Conservation (phyloP, 2,797 vertebrate genomes). For the Centroberyx gerrardi region DNA sequence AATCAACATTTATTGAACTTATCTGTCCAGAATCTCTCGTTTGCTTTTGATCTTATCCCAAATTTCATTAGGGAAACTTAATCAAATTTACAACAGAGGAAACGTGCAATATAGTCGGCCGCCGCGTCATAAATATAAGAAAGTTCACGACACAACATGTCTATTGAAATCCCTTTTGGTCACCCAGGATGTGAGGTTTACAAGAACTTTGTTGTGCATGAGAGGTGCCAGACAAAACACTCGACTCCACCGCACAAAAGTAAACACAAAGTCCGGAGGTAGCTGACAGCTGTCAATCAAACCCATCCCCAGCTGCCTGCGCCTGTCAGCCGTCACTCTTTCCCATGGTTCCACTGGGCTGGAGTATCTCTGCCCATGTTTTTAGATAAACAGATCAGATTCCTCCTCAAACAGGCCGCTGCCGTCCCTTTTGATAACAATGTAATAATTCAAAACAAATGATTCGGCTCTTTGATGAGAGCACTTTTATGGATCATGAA, state of each 20-base stretch:
- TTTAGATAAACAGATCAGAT: slow-evolving; percentile 99
- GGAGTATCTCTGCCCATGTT: slow-evolving; percentile 89
- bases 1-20: slow-evolving; percentile 81
- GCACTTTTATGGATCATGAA: slow-evolving; percentile 98
- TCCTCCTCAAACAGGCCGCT: slow-evolving; percentile 98
- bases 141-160: slow-evolving; percentile 18
- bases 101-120: slow-evolving; percentile 46
- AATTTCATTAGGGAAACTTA: slow-evolving; percentile 80
- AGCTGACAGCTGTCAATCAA: slow-evolving; percentile 94
- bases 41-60: slow-evolving; percentile 85
- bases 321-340: slow-evolving; percentile 88
- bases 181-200: slow-evolving; percentile 26
- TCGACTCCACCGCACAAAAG: slow-evolving; percentile 64
- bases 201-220: slow-evolving; percentile 24
- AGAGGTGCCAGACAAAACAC: slow-evolving; percentile 65
- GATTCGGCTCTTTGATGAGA: slow-evolving; percentile 99
- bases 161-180: slow-evolving; percentile 28
- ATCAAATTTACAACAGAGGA: slow-evolving; percentile 68
- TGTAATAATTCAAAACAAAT: slow-evolving; percentile 99
- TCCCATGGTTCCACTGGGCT: slow-evolving; percentile 90
- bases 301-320: slow-evolving; percentile 82
- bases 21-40: slow-evolving; percentile 75
- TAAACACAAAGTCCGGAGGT: slow-evolving; percentile 70
- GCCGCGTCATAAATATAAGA: slow-evolving; percentile 16
- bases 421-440: slow-evolving; percentile 97